Evolutionary conservation across 2,888 invertebrate genomes (phyloP).

Genomic region (Mythimna albipuncta): DNA sequence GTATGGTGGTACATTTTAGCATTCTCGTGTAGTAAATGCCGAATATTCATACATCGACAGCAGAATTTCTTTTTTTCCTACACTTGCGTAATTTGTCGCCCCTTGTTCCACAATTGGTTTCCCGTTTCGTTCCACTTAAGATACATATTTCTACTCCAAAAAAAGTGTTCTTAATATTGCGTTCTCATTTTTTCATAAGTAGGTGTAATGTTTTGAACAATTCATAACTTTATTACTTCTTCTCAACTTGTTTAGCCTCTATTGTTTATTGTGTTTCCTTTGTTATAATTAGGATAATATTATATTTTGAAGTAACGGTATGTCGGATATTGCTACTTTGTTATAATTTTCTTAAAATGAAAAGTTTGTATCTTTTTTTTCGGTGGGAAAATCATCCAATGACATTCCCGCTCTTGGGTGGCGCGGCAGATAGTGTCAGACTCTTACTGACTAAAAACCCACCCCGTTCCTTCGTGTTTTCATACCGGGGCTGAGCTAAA

Average conservation of each 20-base stretch:
- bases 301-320: conserved; percentile 1
- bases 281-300: conserved; percentile 3
- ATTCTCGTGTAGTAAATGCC: conserved; percentile 31
- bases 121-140: conserved; percentile 43
- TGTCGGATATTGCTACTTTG: background rate
- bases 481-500: no score
- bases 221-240: conserved; percentile 48
- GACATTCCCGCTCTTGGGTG: no score
- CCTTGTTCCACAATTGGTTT: conserved; percentile 51
- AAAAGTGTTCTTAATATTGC: conserved; percentile 42
- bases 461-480: no score
- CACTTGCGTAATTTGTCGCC: conserved; percentile 45
- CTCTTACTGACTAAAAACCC: no score
- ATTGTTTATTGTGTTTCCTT: conserved; percentile 15
- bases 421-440: no score
- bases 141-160: conserved; percentile 40
- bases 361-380: background rate
- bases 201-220: conserved; percentile 35
- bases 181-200: conserved; percentile 22
- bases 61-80: conserved; percentile 9
- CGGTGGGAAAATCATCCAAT: no score
- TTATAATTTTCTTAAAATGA: background rate
- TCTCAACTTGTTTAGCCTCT: conserved; percentile 38
- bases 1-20: conserved; percentile 10
- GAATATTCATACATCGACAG: conserved; percentile 1